A percentile compares a stretch with the other conserved stretches of the same genome.
phyloP scores from a whole-genome alignment of 2,888 invertebrate genomes.

The Atethmia centrago region DNA sequence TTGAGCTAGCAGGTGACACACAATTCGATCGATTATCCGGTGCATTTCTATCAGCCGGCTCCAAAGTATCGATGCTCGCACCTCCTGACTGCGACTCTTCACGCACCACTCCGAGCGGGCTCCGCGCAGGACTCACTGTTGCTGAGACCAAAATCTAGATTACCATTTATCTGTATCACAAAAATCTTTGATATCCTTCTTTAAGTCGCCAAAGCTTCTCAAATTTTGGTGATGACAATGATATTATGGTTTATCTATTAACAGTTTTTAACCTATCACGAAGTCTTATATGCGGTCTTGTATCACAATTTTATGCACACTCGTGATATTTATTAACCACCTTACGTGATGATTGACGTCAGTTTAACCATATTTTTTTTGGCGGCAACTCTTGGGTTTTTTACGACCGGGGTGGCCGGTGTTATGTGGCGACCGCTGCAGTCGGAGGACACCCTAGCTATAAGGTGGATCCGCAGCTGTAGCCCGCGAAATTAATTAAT shows the following conservation, averaged over 20 bases:
- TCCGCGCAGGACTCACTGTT: conserved; percentile 88
- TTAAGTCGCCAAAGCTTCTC: not conserved
- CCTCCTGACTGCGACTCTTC: conserved; percentile 91
- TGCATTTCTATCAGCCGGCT: conserved; percentile 86
- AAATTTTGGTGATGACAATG: not conserved
- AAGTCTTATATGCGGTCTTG: too few relatives aligned
- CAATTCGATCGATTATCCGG: conserved; percentile 91
- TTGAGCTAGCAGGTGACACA: conserved; percentile 97
- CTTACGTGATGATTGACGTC: not conserved
- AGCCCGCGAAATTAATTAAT: too few relatives aligned
- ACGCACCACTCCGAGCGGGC: conserved; percentile 90
- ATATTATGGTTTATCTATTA: not conserved
- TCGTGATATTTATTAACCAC: not conserved
- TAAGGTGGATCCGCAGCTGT: too few relatives aligned
- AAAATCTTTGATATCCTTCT: not conserved
- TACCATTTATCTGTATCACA: conserved; percentile 6
- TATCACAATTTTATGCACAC: not conserved
- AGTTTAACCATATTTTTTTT: not conserved
- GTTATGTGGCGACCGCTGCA: too few relatives aligned
- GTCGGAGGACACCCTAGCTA: too few relatives aligned
- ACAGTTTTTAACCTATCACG: not conserved
- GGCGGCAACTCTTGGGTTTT: too few relatives aligned
- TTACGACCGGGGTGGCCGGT: too few relatives aligned
- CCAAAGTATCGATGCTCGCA: conserved; percentile 87
- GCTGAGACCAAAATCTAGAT: conserved; percentile 69